Base-by-base conservation (phyloP, 2,113 vertebrate genomes). In the Cyprinodon tularosa region DNA sequence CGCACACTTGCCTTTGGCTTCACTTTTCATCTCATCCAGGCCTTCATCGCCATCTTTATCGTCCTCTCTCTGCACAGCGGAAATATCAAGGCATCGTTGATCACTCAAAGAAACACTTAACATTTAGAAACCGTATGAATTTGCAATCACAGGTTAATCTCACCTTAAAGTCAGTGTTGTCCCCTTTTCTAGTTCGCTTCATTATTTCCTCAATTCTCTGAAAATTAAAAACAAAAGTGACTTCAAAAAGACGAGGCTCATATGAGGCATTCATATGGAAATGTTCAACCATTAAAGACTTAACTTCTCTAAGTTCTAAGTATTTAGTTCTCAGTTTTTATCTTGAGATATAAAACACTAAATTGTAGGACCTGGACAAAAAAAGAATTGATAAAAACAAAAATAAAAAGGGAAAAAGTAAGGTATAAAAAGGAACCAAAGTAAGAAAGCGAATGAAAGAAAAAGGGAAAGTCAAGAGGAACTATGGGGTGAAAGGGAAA, bases 201-300 rank as follows among this genome's bases (percentile, higher is more conserved):
- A 97, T 99, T 86, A 98, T 98, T 93, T 98, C 97, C 78, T 98
- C 96, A 60, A 97, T 97, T 94, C 97, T 95, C 97, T 98, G 83
- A 90, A 90, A 85, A 68, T 9, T 12, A 69, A 71, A 71, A 4
- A 76, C 39, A 13, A n/a, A 3, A n/a, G 1, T 1, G 42, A 7
- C 0, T 59, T 36, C 20, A 65, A 66, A 45, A 9, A 64, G 36
- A 14, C 38, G 14, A 69, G 50, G 50, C 17, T 15, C 14, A 13
- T 50, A 15, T 57, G 50, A 20, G 44, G 29, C 12, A 11, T 45
- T 10, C 44, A 45, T 45, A 9, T 45, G 12, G 8, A 57, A n/a
- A 57, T 57, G 20, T 57, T 14, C 29, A 29, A 29, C 29, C 29
- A 29, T 29, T 29, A 29, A 29, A 1, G 20, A 7, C 17, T 20